These are phyloP conservation scores for Phragmatobia fuliginosa DNA, from an alignment of 2,888 invertebrate species.

Conservation along the genomic window DNA sequence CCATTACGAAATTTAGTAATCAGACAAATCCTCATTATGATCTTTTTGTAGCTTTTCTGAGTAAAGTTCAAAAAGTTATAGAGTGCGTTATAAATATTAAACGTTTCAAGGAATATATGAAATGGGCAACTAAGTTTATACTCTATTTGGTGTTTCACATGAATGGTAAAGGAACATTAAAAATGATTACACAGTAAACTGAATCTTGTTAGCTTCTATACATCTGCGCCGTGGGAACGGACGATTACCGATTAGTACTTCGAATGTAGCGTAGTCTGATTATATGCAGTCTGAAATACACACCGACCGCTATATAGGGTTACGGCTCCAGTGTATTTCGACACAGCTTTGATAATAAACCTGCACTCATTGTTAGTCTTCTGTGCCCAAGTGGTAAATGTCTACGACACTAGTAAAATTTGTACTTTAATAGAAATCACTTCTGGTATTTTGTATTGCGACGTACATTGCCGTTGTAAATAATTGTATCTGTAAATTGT, in stretches of 20 bases:
- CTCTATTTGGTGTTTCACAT: not conserved
- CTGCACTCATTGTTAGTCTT: conserved; percentile 24
- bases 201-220: not conserved
- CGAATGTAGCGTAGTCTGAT: not conserved
- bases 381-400: conserved; percentile 18
- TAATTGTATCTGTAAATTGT: conserved; percentile 3
- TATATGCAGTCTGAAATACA: not conserved
- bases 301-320: not conserved
- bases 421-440: conserved; percentile 25
- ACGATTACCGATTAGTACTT: not conserved
- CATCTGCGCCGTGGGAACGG: not conserved
- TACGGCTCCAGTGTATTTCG: not conserved
- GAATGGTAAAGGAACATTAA: not conserved
- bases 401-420: conserved; percentile 26
- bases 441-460: conserved; percentile 21
- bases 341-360: conserved; percentile 14
- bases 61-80: not conserved
- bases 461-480: conserved; percentile 17
- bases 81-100: not conserved
- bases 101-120: too few relatives aligned
- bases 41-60: not conserved
- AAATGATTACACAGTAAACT: not conserved
- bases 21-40: not conserved
- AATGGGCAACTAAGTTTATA: not conserved
- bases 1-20: not conserved